Conservation (phyloP, 37 sponge, comb jelly and placozoan genomes). For the Mnemiopsis leidyi region DNA sequence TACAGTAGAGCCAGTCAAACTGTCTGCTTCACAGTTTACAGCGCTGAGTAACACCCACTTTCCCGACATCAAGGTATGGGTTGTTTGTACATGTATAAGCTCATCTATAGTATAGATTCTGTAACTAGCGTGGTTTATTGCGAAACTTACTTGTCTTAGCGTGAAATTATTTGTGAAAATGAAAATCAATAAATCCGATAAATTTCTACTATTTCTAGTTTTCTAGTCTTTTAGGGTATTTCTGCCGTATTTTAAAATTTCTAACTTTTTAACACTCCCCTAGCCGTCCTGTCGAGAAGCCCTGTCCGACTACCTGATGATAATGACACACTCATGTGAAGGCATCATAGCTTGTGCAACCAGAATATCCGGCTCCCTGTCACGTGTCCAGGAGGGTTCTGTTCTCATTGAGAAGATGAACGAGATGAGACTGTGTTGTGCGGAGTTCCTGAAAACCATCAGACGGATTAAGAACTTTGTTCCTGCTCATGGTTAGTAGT, state of each 20-base stretch:
- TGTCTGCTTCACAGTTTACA: background rate
- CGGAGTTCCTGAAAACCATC: slow-evolving; percentile 44
- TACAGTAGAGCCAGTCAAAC: background rate
- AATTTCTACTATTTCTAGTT: no score
- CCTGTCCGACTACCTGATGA: slow-evolving; percentile 46
- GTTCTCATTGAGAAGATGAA: background rate
- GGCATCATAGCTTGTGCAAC: background rate
- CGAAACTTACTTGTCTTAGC: no score
- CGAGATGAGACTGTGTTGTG: background rate
- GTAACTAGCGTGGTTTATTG: no score
- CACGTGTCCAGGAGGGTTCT: slow-evolving; percentile 46
- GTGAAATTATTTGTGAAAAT: no score
- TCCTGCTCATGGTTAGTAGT: slow-evolving; percentile 25
- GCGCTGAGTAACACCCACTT: slow-evolving; percentile 46
- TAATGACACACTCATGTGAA: background rate
- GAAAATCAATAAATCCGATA: no score
- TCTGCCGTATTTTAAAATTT: no score
- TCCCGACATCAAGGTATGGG: slow-evolving; percentile 54
- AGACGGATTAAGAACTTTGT: slow-evolving; percentile 57
- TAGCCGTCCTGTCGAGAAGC: slow-evolving; percentile 52
- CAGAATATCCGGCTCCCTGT: background rate
- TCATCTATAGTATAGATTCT: no score
- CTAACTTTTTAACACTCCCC: no score
- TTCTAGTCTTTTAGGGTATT: no score
- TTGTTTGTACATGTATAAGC: no score